Conservation (phyloP, 2,113 vertebrate genomes). For the Stegostoma tigrinum region DNA sequence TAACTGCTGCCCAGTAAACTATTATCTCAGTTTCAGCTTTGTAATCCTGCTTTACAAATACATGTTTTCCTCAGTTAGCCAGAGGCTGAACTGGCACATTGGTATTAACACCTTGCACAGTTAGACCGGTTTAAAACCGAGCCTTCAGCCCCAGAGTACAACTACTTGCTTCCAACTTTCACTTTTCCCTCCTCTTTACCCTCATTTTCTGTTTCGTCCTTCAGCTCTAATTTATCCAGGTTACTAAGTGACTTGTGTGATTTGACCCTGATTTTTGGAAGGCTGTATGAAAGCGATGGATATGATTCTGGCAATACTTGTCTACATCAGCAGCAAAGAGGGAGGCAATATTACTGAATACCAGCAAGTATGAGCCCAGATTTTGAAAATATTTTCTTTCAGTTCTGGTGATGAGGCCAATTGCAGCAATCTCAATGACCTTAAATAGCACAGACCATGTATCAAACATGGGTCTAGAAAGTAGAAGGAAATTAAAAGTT, state of each 20-base stretch:
- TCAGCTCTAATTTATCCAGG: background rate
- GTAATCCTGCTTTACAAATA: background rate
- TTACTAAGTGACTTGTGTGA: background rate
- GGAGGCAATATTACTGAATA: background rate
- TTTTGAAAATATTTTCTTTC: background rate
- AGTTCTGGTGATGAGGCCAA: background rate
- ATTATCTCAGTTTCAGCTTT: background rate
- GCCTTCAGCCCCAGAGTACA: background rate
- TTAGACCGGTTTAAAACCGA: background rate
- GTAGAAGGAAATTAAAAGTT: no score
- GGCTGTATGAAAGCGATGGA: background rate
- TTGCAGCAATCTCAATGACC: background rate
- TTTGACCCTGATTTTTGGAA: background rate
- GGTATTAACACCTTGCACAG: background rate
- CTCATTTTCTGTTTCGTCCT: background rate
- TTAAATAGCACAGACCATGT: background rate
- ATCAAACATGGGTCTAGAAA: background rate
- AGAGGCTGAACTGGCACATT: background rate
- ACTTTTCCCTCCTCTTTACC: background rate
- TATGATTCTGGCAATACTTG: background rate
- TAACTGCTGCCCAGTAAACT: background rate
- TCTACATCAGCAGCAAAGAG: background rate
- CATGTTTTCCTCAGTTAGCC: background rate
- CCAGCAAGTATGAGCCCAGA: background rate
- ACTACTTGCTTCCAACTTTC: background rate